Base-by-base conservation (phyloP, 2,113 vertebrate genomes). In the Spea multiplicata region DNA sequence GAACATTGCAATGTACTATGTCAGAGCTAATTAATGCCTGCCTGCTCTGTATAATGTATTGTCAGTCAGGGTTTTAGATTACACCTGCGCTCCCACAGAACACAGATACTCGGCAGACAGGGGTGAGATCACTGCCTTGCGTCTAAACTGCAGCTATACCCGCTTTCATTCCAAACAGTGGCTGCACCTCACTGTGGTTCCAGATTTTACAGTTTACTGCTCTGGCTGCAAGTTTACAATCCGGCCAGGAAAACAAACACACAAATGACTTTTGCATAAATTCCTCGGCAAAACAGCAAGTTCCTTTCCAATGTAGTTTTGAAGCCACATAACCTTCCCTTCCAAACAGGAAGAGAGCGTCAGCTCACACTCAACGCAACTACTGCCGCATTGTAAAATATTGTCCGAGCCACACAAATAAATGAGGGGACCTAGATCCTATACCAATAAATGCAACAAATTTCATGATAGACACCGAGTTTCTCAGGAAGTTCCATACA, bases 211-310 rank as follows among this genome's bases (percentile, higher is more conserved):
- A 30, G 13, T 16, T 71, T 71, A 71, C n/a, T 8, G 69, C 8
- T 46, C 48, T 16, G 9, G 49, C n/a, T 53, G 14, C 6, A 16
- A 30, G 46, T 70, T 70, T 71, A 71, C 69, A 52, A 71, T n/a
- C 49, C 17, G 44, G 69, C 5, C 30, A 71, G 16, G 50, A 71
- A 55, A 71, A 71, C 14, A 71, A 55, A 44, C 17, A 70, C 46
- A 70, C 47, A 70, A 50, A 70, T 50, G n/a, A 50, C 66, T 45
- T 68, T 45, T n/a, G 45, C 66, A 68, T 46, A 47, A 68, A 68
- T 13, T 61, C 57, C 57, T 61, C 10, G 5, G 61, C 6, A 64
- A 64, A 64, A 17, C 5, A 17, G n/a, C 6, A 6, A 17, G 61
- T 50, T 70, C 9, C 14, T 70, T 70, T 50, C 46, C 67, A 70